Base-by-base conservation (phyloP, 2,888 invertebrate species). In the Didymodactylos carnosus region DNA sequence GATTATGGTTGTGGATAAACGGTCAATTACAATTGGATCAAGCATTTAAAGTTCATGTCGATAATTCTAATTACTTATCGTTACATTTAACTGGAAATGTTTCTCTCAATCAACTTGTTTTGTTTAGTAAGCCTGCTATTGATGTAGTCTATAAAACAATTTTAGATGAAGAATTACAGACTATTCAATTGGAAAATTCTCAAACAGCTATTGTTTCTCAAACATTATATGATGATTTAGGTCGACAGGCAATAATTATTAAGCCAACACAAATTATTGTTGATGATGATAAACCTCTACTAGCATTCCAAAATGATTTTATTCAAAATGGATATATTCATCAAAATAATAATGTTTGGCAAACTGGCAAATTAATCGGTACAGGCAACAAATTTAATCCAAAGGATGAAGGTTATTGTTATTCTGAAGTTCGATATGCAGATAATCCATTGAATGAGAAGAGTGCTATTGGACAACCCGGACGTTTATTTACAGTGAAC, bases 361-460 rank as follows among this genome's bases (percentile, higher is more conserved):
- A 46, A 49, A 71, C 71, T 35, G 35, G 35, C 29, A 39, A 62
- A 40, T 46, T 72, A 1, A 25, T 39, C 39, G 72, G 72, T 5
- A 62, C 40, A 62, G 27, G 39, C 3, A 40, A 25, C 29, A 40
- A 72, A 40, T 35, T 62, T n/a, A 72, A 72, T 72, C 10, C 16
- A 16, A 35, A n/a, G 3, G 72, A 72, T 62, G 27, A 53, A 40
- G 72, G 72, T 40, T 72, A 40, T 72, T 72, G 40, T 10, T 62
- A 72, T 29, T 46, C 46, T n/a, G 39, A 53, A 72, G 41, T 49
- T 29, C 35, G 29, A 14, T 72, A 51, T 49, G 49, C 71, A 35
- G n/a, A 72, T 39, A 39, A 72, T 27, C 71, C 71, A n/a, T 51
- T 72, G 25, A 72, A 72, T 72, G 49, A 72, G 19, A 46, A 49